Percentiles rank a stretch among this genome's conserved stretches.
Evolutionary conservation across 2,113 vertebrate genomes (phyloP).

Genomic region (Campylomormyrus numenius): DNA sequence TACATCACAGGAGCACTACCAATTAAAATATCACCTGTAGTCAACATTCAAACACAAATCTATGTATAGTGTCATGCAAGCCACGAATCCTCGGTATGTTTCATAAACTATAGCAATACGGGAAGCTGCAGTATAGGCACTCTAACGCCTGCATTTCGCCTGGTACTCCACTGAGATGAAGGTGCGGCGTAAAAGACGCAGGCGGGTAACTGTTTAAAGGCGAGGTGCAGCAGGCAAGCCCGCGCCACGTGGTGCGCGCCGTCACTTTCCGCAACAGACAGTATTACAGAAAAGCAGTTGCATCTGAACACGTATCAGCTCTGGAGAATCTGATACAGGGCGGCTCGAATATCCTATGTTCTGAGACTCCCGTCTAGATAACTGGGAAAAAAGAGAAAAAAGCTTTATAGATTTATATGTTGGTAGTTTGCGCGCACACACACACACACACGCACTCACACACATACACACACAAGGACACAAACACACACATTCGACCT

Average conservation of each 20-base stretch:
- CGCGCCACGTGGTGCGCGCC: not conserved
- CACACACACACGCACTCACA: not conserved
- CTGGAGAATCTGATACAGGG: not conserved
- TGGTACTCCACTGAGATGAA: not conserved
- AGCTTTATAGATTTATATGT: not conserved
- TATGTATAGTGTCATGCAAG: not conserved
- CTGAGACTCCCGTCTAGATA: not conserved
- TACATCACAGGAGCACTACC: not conserved
- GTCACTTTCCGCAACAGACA: not conserved
- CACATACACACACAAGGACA: not conserved
- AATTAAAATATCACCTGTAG: not conserved
- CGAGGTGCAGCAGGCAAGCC: not conserved
- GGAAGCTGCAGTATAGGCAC: not conserved
- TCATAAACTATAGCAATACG: not conserved
- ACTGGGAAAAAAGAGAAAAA: not conserved
- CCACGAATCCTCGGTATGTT: not conserved
- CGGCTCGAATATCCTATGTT: not conserved
- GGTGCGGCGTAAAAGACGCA: not conserved
- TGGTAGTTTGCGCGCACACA: not conserved
- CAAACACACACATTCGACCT: not conserved
- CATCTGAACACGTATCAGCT: not conserved
- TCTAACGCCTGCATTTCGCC: not conserved
- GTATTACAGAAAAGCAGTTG: not conserved
- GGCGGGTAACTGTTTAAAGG: not conserved
- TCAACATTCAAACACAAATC: not conserved